Base-by-base conservation (phyloP, 2,797 vertebrate species). In the Scyliorhinus canicula region DNA sequence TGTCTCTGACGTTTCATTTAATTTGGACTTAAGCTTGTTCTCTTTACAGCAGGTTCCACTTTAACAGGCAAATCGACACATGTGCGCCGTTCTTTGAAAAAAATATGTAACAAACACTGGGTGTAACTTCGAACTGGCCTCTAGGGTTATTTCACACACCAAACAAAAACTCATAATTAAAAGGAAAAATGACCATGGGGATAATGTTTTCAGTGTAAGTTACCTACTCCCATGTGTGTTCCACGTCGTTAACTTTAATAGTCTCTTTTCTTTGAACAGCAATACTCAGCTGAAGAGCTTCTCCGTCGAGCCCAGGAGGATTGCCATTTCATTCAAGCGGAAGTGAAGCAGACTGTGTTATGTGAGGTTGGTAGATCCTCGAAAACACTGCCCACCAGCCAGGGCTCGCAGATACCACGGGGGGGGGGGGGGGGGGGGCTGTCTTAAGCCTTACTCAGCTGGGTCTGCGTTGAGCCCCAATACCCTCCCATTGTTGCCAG, bases 201-300 rank as follows among this genome's bases (percentile, higher is more conserved):
- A 65, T 63, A 93, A 93, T 93, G 88, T 44, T 93, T 65, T 93
- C 57, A 93, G 60, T 93, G n/a, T 40, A 93, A 44, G 88, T 40
- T 65, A 60, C 57, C 21, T 63, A 65, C 26, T 16, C n/a, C 88
- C 88, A 52, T 60, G 57, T 93, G 88, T 93, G 88, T 65, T 93
- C 60, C 60, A 65, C 88, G 44, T 93, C 88, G 88, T 93, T 93
- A 93, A 93, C 88, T 93, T 93, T 93, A 93, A 93, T 93, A 93
- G 60, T 60, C 55, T 90, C 26, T 55, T 60, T 93, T 93, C 88
- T 93, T 93, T 93, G 88, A 93, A 93, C 55, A 91, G 28, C 88
- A 63, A 60, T 91, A 63, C 55, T 91, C 60, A 60, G 35, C 77
- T 60, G 88, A 91, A 91, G 88, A 91, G 57, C 57, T 63, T 21